Evolutionary conservation across 1,140 invertebrate species (phyloP).

Genomic region (Spodoptera frugiperda): DNA sequence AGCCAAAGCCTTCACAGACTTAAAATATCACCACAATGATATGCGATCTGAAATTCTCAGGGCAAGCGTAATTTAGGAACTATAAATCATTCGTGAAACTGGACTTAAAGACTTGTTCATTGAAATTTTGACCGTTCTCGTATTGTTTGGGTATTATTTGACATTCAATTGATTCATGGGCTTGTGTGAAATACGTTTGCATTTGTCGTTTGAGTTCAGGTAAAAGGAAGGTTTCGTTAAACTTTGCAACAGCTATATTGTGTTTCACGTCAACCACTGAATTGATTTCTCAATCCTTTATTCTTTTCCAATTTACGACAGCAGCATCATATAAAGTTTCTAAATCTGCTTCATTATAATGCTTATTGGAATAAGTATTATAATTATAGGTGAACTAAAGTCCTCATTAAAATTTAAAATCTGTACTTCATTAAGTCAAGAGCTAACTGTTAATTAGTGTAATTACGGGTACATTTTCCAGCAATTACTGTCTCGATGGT

Average conservation of each 20-base stretch:
- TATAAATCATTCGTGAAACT: conserved; percentile 26
- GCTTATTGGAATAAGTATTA: no score
- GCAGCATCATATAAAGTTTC: no score
- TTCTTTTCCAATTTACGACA: no score
- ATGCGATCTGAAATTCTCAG: conserved; percentile 21
- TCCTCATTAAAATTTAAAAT: neutral
- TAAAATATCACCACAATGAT: conserved; percentile 18
- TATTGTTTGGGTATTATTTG: conserved; percentile 28
- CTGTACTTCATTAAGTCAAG: neutral
- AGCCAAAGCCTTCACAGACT: neutral
- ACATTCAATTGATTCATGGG: conserved; percentile 17
- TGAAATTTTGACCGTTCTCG: conserved; percentile 25
- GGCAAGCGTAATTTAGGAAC: conserved; percentile 3
- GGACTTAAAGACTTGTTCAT: conserved; percentile 20
- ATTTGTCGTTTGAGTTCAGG: neutral
- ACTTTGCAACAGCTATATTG: neutral
- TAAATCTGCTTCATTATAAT: no score
- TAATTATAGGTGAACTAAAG: no score
- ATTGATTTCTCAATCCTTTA: no score
- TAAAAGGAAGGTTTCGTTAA: neutral
- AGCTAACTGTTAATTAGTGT: conserved; percentile 3
- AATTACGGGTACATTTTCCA: conserved; percentile 17
- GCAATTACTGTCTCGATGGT: conserved; percentile 5
- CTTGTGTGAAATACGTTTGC: conserved; percentile 24
- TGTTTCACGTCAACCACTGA: no score